Conservation (phyloP, 2,113 vertebrate genomes). For the Ondatra zibethicus region DNA sequence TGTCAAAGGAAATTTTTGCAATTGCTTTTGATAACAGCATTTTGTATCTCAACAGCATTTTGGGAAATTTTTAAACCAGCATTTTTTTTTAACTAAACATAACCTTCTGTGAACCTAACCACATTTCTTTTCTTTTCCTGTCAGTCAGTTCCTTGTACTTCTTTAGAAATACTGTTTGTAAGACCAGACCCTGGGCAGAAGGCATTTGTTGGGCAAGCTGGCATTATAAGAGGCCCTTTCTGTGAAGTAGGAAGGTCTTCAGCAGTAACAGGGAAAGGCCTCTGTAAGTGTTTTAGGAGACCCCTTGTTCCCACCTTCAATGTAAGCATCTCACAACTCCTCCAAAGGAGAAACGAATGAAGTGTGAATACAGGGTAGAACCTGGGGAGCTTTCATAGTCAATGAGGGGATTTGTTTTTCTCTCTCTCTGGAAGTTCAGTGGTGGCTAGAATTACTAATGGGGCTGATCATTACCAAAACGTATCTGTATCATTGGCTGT, state of each 20-base stretch:
- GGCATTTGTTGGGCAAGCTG: slow-evolving; percentile 20
- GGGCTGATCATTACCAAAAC: slow-evolving; percentile 57
- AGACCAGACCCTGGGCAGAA: slow-evolving; percentile 59
- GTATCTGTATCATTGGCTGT: slow-evolving; percentile 56
- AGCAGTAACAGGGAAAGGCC: not conserved
- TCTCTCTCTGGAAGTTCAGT: slow-evolving; percentile 61
- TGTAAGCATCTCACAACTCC: slow-evolving; percentile 37
- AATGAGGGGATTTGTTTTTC: slow-evolving; percentile 68
- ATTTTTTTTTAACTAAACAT: slow-evolving; percentile 68
- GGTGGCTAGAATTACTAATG: slow-evolving; percentile 70
- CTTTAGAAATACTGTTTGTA: slow-evolving; percentile 67
- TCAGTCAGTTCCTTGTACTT: slow-evolving; percentile 68
- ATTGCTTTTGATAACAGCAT: slow-evolving; percentile 77
- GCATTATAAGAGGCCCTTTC: slow-evolving; percentile 29
- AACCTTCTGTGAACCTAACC: slow-evolving; percentile 71
- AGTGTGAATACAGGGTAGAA: slow-evolving; percentile 56
- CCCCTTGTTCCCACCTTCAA: slow-evolving; percentile 41
- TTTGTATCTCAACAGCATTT: slow-evolving; percentile 70
- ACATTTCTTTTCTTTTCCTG: slow-evolving; percentile 66
- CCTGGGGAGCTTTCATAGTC: slow-evolving; percentile 42
- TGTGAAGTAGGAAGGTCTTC: slow-evolving; percentile 11
- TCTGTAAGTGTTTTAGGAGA: slow-evolving; percentile 21
- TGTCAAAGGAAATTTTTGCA: slow-evolving; percentile 79
- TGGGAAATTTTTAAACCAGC: slow-evolving; percentile 71
- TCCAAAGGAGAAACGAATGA: slow-evolving; percentile 54